Evolutionary conservation across 2,888 invertebrate species (phyloP).

Genomic region (Noctua janthe): DNA sequence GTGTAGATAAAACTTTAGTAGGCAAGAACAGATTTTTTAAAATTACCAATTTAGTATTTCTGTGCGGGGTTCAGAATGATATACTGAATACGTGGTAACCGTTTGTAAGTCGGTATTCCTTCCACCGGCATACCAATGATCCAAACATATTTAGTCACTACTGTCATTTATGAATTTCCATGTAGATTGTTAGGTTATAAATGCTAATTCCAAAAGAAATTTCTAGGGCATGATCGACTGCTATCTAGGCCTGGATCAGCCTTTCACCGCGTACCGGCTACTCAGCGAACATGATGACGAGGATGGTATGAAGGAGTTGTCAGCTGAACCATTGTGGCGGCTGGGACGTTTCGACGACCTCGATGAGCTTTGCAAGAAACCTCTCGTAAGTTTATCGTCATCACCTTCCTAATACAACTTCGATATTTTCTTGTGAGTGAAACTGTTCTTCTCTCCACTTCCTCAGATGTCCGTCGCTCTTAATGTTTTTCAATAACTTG

Average conservation of each 20-base stretch:
- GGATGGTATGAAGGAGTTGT: conserved; percentile 90
- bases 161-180: neutral
- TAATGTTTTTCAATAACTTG: neutral
- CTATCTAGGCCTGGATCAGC: conserved; percentile 96
- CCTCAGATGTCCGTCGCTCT: neutral
- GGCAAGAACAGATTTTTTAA: too few relatives aligned
- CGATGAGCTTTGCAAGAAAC: conserved; percentile 90
- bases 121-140: neutral
- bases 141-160: neutral
- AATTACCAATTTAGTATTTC: too few relatives aligned
- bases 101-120: neutral
- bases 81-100: too few relatives aligned
- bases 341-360: conserved; percentile 95
- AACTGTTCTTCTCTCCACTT: neutral
- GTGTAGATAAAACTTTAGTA: too few relatives aligned
- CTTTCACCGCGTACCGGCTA: conserved; percentile 95
- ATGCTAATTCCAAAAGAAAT: neutral
- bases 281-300: conserved; percentile 91
- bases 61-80: too few relatives aligned
- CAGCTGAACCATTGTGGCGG: conserved; percentile 97
- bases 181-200: neutral
- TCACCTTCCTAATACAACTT: neutral
- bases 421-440: neutral
- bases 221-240: conserved; percentile 95
- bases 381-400: conserved; percentile 79